Percentiles rank a stretch among this genome's conserved stretches.
These are phyloP conservation scores for Chiloscyllium punctatum DNA, from an alignment of 2,797 vertebrate species.

Conservation along the genomic window DNA sequence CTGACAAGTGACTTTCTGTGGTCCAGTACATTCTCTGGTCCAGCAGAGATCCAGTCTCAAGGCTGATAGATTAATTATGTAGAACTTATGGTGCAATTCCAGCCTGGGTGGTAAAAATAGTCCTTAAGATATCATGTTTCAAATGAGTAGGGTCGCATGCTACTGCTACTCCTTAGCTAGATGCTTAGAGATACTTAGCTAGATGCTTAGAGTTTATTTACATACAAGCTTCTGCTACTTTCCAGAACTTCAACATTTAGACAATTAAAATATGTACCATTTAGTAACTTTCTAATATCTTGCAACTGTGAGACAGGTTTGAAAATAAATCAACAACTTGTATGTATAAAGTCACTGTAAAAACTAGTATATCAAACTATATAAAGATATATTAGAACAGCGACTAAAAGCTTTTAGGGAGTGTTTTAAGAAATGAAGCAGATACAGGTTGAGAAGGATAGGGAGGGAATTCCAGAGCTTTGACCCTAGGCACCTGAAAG, in stretches of 20 bases:
- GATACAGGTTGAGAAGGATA: not conserved
- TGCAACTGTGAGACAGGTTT: not conserved
- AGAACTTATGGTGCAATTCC: not conserved
- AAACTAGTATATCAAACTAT: too few relatives aligned
- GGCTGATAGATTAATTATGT: too few relatives aligned
- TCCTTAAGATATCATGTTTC: not conserved
- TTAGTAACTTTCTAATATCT: not conserved
- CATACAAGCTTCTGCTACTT: not conserved
- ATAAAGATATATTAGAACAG: not conserved
- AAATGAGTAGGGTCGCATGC: not conserved
- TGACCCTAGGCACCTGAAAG: not conserved
- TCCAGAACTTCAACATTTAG: not conserved
- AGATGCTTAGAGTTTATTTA: not conserved
- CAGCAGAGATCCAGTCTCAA: too few relatives aligned
- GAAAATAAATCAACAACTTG: not conserved
- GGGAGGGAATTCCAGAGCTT: not conserved
- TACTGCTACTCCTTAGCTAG: not conserved
- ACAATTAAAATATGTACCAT: not conserved
- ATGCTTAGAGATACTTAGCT: not conserved
- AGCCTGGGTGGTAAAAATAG: not conserved
- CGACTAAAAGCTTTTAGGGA: not conserved
- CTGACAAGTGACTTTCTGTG: too few relatives aligned
- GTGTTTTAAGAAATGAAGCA: not conserved
- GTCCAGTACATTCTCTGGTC: too few relatives aligned
- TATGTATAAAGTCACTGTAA: not conserved